These are phyloP conservation scores for Melanchra persicariae DNA, from an alignment of 2,888 invertebrate genomes.

Conservation along the genomic window DNA sequence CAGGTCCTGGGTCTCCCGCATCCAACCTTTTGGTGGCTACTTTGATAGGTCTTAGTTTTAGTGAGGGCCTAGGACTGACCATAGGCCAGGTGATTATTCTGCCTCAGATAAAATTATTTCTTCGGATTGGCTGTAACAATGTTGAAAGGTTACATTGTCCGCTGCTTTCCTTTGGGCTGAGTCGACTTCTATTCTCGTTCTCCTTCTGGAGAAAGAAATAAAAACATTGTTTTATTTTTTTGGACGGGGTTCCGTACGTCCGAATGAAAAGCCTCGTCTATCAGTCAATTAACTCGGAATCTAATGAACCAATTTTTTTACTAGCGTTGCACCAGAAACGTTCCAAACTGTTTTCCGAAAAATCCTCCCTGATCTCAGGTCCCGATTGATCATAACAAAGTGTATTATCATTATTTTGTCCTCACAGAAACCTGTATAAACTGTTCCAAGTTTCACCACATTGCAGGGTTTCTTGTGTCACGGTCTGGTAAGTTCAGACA, in stretches of 20 bases:
- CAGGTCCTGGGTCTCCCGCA: too few species aligned
- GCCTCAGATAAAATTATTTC: neutral
- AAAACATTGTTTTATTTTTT: too few species aligned
- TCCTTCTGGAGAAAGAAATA: too few species aligned
- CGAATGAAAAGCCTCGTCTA: too few species aligned
- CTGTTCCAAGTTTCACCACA: conserved; percentile 1
- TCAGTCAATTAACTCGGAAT: too few species aligned
- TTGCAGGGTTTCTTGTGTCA: neutral
- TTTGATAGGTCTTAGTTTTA: too few species aligned
- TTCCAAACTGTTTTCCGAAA: neutral
- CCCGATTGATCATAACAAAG: neutral
- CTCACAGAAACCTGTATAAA: conserved; percentile 9
- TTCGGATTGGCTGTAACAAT: too few species aligned
- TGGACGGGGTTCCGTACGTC: too few species aligned
- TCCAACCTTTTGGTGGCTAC: too few species aligned
- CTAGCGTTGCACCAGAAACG: neutral
- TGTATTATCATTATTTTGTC: neutral
- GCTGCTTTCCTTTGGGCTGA: neutral
- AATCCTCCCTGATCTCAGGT: neutral
- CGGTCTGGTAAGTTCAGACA: neutral
- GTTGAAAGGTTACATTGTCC: neutral
- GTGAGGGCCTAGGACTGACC: too few species aligned
- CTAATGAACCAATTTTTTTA: too few species aligned
- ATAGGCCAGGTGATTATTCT: too few species aligned
- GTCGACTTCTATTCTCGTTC: neutral